phyloP scores from a whole-genome alignment of 35 echinoderm and acorn worm genomes.

The Heliocidaris erythrogramma region DNA sequence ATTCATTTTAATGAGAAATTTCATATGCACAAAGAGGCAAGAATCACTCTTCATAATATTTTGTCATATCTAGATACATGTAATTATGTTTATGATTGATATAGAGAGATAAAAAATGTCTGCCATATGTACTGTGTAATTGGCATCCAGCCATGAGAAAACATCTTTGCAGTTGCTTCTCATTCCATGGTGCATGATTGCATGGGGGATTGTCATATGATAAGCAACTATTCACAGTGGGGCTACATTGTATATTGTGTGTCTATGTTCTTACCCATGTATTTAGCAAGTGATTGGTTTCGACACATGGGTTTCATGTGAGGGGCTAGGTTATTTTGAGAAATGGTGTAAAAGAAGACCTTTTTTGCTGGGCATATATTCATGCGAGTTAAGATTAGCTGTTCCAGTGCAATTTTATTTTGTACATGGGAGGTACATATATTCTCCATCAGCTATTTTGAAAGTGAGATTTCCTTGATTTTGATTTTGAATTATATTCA shows the following conservation, averaged over 20 bases:
- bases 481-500: too few species aligned
- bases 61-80: not conserved
- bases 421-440: too few species aligned
- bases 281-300: not conserved
- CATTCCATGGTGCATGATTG: not conserved
- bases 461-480: too few species aligned
- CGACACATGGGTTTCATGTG: not conserved
- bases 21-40: not conserved
- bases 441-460: too few species aligned
- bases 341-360: not conserved
- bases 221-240: not conserved
- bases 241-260: not conserved
- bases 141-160: not conserved
- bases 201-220: not conserved
- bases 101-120: not conserved
- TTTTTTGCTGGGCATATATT: not conserved
- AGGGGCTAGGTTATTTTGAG: not conserved
- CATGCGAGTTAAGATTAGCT: too few species aligned
- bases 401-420: too few species aligned
- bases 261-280: not conserved
- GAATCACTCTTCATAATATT: not conserved
- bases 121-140: not conserved
- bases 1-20: not conserved
- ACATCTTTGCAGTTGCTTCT: not conserved
- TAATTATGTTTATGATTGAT: not conserved